Conservation (phyloP, 1,140 invertebrate genomes). For the Vanessa tameamea region DNA sequence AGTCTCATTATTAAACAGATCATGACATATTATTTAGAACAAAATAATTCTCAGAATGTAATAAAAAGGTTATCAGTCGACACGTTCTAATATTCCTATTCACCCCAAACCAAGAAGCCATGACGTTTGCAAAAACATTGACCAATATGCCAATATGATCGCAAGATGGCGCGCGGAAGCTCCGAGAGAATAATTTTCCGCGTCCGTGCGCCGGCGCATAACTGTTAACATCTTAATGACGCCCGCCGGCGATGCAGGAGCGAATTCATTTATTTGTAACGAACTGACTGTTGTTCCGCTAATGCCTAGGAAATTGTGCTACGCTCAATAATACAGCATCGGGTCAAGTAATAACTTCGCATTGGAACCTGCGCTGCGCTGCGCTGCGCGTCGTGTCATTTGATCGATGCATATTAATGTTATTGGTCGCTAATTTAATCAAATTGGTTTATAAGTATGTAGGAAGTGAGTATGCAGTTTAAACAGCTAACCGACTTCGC, state of each 20-base stretch:
- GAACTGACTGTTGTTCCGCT: slow-evolving; percentile 11
- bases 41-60: too few species aligned
- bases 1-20: too few species aligned
- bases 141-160: slow-evolving; percentile 24
- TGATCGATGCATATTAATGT: slow-evolving; percentile 3
- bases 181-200: slow-evolving; percentile 64
- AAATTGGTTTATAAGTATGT: slow-evolving; percentile 6
- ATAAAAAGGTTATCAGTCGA: background rate
- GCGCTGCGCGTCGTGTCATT: background rate
- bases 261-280: slow-evolving; percentile 38
- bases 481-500: background rate
- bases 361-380: background rate
- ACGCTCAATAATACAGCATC: slow-evolving; percentile 1
- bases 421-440: background rate
- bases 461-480: background rate
- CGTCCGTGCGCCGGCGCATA: slow-evolving; percentile 58
- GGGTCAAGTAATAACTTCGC: slow-evolving; percentile 1
- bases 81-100: background rate
- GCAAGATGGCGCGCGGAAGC: slow-evolving; percentile 51
- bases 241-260: slow-evolving; percentile 41
- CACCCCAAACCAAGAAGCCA: slow-evolving; percentile 15
- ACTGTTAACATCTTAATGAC: slow-evolving; percentile 58
- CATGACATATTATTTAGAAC: too few species aligned
- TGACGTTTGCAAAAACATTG: slow-evolving; percentile 31
- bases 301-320: slow-evolving; percentile 11